Percentiles rank a stretch among this genome's conserved stretches.
Conservation (phyloP, 1,140 invertebrate genomes). For the Bombus sibiricus region DNA sequence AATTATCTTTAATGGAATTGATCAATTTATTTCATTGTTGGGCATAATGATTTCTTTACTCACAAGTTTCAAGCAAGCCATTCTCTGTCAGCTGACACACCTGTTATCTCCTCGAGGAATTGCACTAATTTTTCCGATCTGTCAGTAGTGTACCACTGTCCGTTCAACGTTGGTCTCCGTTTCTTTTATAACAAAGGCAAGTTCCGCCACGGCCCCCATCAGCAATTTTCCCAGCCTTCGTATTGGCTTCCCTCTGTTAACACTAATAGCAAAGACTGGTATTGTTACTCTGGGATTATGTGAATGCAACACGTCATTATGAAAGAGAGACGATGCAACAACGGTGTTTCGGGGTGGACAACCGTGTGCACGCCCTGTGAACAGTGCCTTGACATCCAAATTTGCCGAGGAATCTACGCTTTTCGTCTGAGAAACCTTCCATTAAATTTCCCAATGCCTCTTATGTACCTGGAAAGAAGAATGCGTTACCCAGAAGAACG, state of each 20-base stretch:
- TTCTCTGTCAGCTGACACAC: constrained; percentile 52
- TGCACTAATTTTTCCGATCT: constrained; percentile 56
- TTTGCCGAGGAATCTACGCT: constrained; percentile 38
- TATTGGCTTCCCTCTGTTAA: constrained; percentile 59
- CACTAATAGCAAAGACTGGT: constrained; percentile 63
- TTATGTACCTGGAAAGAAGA: not conserved
- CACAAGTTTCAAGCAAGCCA: constrained; percentile 72
- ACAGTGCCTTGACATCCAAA: constrained; percentile 73
- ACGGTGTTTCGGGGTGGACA: constrained; percentile 30
- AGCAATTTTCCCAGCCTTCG: constrained; percentile 52
- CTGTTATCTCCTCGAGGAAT: constrained; percentile 20
- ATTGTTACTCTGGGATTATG: constrained; percentile 70
- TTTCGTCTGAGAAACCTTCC: constrained; percentile 36
- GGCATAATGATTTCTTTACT: constrained; percentile 44
- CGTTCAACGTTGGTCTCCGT: constrained; percentile 20
- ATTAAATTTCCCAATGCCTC: not conserved
- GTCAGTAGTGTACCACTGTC: constrained; percentile 51
- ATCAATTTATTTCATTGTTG: not conserved
- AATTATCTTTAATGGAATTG: not conserved
- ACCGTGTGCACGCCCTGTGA: constrained; percentile 20
- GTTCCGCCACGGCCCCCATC: constrained; percentile 58
- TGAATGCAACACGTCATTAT: constrained; percentile 61
- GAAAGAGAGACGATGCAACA: constrained; percentile 53
- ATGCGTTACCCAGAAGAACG: not conserved
- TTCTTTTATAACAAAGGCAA: constrained; percentile 71